These are phyloP conservation scores for Tetanocera ferruginea DNA, from an alignment of 2,888 invertebrate genomes.

Conservation along the genomic window DNA sequence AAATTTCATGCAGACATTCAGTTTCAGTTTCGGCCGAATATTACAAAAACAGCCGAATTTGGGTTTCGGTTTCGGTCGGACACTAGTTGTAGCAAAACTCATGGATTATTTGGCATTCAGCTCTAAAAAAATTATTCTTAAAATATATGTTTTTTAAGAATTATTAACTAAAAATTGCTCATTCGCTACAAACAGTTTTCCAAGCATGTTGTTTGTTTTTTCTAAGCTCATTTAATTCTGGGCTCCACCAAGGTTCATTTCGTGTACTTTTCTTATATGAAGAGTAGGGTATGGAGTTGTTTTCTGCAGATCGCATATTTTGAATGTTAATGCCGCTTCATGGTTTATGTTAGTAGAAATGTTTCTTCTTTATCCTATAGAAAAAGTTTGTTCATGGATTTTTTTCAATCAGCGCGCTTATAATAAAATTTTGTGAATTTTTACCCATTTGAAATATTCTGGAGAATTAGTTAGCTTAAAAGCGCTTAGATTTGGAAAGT, in stretches of 20 bases:
- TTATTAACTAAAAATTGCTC: neutral
- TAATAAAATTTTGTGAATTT: neutral
- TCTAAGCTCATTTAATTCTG: neutral
- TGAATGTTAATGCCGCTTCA: no score
- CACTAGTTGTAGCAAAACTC: no score
- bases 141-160: no score
- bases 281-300: no score
- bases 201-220: neutral
- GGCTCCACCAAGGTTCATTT: neutral
- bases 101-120: no score
- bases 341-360: neutral
- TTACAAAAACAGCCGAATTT: no score
- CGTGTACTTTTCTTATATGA: no score
- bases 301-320: no score
- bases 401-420: neutral
- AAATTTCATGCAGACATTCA: no score
- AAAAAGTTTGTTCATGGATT: neutral
- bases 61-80: no score
- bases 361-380: neutral
- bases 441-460: neutral
- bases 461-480: neutral
- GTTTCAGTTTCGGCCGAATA: no score
- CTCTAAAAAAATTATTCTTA: no score
- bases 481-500: slow-evolving; percentile 16
- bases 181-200: neutral